Evolutionary conservation across 1,140 invertebrate genomes (phyloP), one percentile per base, ranked within the genome.

Genomic region (Lucilia sericata): DNA sequence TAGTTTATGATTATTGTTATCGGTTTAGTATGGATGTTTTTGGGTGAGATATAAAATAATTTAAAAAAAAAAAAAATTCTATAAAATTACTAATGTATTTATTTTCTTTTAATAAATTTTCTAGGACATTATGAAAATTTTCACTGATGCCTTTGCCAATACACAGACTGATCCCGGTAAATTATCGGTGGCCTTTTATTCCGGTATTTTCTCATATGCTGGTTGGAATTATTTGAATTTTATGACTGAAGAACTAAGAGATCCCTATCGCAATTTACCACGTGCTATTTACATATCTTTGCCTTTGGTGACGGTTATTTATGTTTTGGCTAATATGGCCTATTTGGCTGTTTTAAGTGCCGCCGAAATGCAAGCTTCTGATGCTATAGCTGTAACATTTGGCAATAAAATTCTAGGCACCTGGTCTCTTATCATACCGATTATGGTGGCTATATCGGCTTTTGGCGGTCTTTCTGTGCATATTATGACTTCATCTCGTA

Each of bases 191-290:
- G 96, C 97, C 4, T 96, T 99, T 90, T 99, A 99, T 91, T 97
- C 96, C 0, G 98, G 98, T 86, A 95, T 99, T 87, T 99, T 99
- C 91, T 98, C 98, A 0, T 99, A 99, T 91, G 98, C 97, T 82
- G 98, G 98, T 85, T 99, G 97, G 97, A 95, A 93, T 91, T 99
- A 98, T 90, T 92, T 99, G 74, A 99, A 99, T 92, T 99, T 98
- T 90, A 98, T 99, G 91, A 98, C 98, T 13, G 98, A 99, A 92
- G 98, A 99, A 91, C 90, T 99, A 0, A 94, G 96, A 89, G 95
- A 99, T 91, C 98, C 98, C 5, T 97, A 96, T 91, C 96, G 95
- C 93, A 99, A 99, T 93, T 92, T 99, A 51, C 98, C 98, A 4
- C 93, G 95, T 78, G 98, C 98, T 10, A 99, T 99, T 90, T 97